Evolutionary conservation across 2,113 vertebrate genomes (phyloP), one percentile per base, ranked within the genome.

Genomic region (Hippocampus barbouri): DNA sequence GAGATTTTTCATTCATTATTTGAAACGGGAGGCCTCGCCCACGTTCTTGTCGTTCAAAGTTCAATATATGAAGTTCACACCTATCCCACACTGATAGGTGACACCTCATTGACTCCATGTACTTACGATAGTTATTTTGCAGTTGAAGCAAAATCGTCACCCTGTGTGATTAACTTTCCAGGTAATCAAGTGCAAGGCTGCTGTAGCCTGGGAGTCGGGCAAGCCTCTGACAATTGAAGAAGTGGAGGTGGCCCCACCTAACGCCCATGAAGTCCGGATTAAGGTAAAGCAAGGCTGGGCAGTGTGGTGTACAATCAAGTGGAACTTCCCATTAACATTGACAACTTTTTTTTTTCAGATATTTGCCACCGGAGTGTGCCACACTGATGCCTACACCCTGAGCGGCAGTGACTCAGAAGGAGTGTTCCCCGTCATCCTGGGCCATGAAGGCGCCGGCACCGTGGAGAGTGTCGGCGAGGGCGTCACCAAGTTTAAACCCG

Each of bases 401-500:
- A 73, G 76, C 3, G 94, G 83, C 53, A 89, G 66, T 21, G 93
- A 93, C 64, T 85, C 79, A 0, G 87, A 88, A 74, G 93, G 93
- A 0, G 88, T 90, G 53, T 95, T 96, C 80, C 95, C 95, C 0
- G 87, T 94, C 61, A 94, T 95, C 79, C 60, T 98, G 80, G 95
- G 95, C 12, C 95, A 97, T 1, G 94, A 98, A 79, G 94, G 94
- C 0, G 90, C 91, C 3, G 94, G 96, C 1, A 78, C 93, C 2
- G 94, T 97, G 18, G 95, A 97, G 87, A 97, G 95, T 7, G 86
- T 93, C 40, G 97, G 97, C 0, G 94, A 97, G 81, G 96, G 95
- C 65, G 96, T 99, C 75, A 97, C 94, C 51, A 96, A 93, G 75
- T 91, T 99, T 70, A 95, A 96, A 83, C 88, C 94, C 18, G 97